A percentile compares a stretch with the other conserved stretches of the same genome.
These are phyloP conservation scores for Cisticola juncidis DNA, from an alignment of 2,113 vertebrate genomes.

Conservation along the genomic window DNA sequence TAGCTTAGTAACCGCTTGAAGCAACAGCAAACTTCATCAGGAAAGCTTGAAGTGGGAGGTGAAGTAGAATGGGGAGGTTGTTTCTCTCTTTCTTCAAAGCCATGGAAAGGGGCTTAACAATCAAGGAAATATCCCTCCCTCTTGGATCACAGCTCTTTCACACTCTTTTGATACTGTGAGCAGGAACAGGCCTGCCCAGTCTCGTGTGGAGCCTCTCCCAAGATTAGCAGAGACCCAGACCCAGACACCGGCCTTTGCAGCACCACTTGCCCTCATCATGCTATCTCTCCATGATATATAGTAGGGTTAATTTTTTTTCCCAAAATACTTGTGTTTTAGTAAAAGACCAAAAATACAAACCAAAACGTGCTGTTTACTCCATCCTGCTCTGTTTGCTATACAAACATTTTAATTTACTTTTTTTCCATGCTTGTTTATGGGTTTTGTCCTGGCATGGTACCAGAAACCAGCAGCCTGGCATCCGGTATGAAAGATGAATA, in stretches of 20 bases:
- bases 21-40: background rate
- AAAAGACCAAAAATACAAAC: background rate
- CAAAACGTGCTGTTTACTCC: background rate
- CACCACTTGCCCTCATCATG: background rate
- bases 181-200: background rate
- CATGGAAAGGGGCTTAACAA: background rate
- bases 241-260: background rate
- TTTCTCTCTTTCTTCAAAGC: background rate
- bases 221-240: background rate
- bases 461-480: background rate
- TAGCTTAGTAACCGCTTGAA: background rate
- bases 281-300: background rate
- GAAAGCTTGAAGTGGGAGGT: background rate
- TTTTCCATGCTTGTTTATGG: background rate
- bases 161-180: accelerated
- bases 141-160: background rate
- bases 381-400: background rate
- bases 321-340: background rate
- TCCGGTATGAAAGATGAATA: background rate
- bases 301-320: background rate
- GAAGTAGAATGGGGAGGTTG: background rate
- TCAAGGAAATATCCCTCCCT: background rate
- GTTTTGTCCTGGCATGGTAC: background rate
- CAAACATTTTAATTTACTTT: background rate
- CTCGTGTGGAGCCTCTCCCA: no score